A percentile compares a stretch with the other conserved stretches of the same genome.
Conservation (phyloP, 2,113 vertebrate genomes). For the Campylomormyrus numenius region DNA sequence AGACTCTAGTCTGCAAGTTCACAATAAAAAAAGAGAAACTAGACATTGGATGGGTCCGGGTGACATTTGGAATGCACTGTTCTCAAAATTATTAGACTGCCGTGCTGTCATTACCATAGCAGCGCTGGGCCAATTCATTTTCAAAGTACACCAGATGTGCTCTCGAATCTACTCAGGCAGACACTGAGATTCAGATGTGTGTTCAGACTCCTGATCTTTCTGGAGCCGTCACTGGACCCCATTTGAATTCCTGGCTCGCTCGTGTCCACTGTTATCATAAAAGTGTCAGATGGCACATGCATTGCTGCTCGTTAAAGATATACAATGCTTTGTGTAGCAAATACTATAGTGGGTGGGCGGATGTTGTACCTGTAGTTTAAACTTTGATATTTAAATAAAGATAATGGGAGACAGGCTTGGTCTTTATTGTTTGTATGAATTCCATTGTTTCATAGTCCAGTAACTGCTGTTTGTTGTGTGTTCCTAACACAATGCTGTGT, state of each 20-base stretch:
- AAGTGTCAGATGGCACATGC: slow-evolving; percentile 7
- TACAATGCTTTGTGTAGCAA: not conserved
- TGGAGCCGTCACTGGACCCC: not conserved
- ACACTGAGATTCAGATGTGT: slow-evolving; percentile 35
- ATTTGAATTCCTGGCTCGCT: slow-evolving; percentile 13
- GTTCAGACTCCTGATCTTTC: slow-evolving; percentile 17
- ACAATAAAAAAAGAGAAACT: not conserved
- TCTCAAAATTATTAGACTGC: slow-evolving; percentile 46
- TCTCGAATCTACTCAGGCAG: slow-evolving; percentile 53
- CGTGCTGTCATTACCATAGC: slow-evolving; percentile 42
- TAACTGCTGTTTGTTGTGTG: not conserved
- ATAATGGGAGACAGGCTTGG: not conserved
- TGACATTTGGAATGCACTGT: slow-evolving; percentile 45
- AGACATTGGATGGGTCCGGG: slow-evolving; percentile 31
- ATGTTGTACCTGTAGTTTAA: not conserved
- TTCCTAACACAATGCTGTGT: not conserved
- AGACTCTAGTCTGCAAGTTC: slow-evolving; percentile 15
- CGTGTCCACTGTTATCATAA: not conserved
- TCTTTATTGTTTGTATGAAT: not conserved
- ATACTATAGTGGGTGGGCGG: not conserved
- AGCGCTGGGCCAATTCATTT: slow-evolving; percentile 44
- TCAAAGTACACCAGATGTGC: slow-evolving; percentile 66
- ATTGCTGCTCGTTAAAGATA: not conserved
- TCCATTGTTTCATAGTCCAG: not conserved
- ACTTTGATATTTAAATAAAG: slow-evolving; percentile 6